Conservation (phyloP, 2,797 vertebrate genomes). For the Anolis apletophallus region DNA sequence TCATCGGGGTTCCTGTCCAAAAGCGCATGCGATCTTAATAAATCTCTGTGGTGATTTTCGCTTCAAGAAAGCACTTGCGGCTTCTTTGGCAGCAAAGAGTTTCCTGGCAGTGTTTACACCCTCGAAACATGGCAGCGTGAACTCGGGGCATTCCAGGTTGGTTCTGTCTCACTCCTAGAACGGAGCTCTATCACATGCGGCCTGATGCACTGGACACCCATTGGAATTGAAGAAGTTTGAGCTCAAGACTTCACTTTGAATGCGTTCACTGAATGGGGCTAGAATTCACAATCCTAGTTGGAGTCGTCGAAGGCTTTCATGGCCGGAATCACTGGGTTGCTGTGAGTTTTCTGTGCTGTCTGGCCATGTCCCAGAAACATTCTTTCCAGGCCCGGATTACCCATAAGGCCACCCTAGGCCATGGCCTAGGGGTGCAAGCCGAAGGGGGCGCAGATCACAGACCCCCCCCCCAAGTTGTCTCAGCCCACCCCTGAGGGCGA, state of each 20-base stretch:
- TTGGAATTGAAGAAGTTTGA: neutral
- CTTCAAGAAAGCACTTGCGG: slow-evolving; percentile 47
- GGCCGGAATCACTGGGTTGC: too few relatives aligned
- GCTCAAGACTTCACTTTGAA: neutral
- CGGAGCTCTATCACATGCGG: too few relatives aligned
- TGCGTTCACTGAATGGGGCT: neutral
- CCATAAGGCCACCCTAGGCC: too few relatives aligned
- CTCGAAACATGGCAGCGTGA: neutral
- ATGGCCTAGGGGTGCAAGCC: too few relatives aligned
- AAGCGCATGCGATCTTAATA: slow-evolving; percentile 83
- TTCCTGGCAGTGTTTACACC: neutral
- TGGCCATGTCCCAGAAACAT: too few relatives aligned
- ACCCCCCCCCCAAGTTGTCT: too few relatives aligned
- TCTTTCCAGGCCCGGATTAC: too few relatives aligned
- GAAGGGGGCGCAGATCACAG: too few relatives aligned
- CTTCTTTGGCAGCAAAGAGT: slow-evolving; percentile 12
- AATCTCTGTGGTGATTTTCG: slow-evolving; percentile 65
- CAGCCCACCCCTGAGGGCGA: too few relatives aligned
- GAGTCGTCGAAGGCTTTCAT: too few relatives aligned
- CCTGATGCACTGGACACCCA: neutral
- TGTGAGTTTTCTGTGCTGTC: too few relatives aligned
- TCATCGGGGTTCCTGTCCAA: slow-evolving; percentile 73
- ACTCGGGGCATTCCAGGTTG: neutral
- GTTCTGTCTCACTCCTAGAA: neutral
- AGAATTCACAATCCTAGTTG: neutral